Evolutionary conservation across 2,113 vertebrate genomes (phyloP).

Genomic region (Thunnus maccoyii): DNA sequence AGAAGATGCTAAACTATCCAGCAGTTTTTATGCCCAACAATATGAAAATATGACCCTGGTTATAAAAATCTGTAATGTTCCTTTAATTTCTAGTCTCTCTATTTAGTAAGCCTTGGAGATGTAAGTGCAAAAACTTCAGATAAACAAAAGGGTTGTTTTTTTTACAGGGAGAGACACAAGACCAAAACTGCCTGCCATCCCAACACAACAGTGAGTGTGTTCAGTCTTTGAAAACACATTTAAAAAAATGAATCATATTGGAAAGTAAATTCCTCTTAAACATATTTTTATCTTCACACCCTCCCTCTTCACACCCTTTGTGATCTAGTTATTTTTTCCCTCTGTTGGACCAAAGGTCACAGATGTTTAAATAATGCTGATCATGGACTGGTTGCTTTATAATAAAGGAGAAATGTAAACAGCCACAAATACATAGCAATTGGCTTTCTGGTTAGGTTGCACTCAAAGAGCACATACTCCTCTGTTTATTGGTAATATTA

Average conservation of each 20-base stretch:
- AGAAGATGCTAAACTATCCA: too few species aligned
- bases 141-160: too few species aligned
- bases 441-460: too few species aligned
- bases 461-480: too few species aligned
- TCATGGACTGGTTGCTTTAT: not conserved
- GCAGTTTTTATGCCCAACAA: too few species aligned
- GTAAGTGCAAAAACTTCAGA: too few species aligned
- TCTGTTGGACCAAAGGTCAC: not conserved
- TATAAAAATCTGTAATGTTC: not conserved
- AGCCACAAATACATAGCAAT: too few species aligned
- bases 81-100: not conserved
- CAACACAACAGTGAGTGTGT: slow-evolving; percentile 67
- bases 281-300: not conserved
- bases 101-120: not conserved
- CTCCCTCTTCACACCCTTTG: not conserved
- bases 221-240: not conserved
- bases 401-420: not conserved
- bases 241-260: slow-evolving; percentile 6
- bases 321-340: not conserved
- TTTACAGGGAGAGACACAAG: slow-evolving; percentile 72
- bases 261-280: not conserved
- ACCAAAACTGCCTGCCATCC: slow-evolving; percentile 81
- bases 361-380: not conserved
- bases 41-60: too few species aligned
- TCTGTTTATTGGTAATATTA: too few species aligned